phyloP scores from a whole-genome alignment of 2,888 invertebrate species.

The Hipparchia semele region DNA sequence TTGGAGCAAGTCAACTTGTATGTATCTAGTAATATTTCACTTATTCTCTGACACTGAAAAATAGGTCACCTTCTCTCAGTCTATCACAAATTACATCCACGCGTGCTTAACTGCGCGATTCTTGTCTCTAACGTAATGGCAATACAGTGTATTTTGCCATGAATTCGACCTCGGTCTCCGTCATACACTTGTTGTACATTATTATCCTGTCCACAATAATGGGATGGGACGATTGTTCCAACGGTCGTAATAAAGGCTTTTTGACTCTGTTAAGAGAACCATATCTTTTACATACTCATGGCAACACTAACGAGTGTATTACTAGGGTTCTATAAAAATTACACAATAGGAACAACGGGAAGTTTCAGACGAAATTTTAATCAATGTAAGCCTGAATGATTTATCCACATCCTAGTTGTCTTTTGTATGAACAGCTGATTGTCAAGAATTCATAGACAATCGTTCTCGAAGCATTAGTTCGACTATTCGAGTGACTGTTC shows the following conservation, averaged over 20 bases:
- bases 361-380: too few species aligned
- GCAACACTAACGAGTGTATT: neutral
- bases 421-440: too few species aligned
- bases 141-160: neutral
- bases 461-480: too few species aligned
- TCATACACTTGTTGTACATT: conserved; percentile 31
- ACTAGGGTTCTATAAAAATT: too few species aligned
- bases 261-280: conserved; percentile 23
- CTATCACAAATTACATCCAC: neutral
- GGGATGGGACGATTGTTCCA: conserved; percentile 29
- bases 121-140: neutral
- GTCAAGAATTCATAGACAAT: too few species aligned
- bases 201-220: conserved; percentile 34
- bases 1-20: neutral
- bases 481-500: too few species aligned
- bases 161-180: neutral
- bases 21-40: neutral
- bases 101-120: neutral
- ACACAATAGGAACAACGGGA: too few species aligned
- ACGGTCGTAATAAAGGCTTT: conserved; percentile 27
- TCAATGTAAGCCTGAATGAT: too few species aligned
- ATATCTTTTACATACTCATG: conserved; percentile 8
- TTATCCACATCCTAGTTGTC: too few species aligned
- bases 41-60: neutral
- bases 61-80: neutral